phyloP scores from a whole-genome alignment of 2,113 vertebrate genomes.

The Centrocercus urophasianus region DNA sequence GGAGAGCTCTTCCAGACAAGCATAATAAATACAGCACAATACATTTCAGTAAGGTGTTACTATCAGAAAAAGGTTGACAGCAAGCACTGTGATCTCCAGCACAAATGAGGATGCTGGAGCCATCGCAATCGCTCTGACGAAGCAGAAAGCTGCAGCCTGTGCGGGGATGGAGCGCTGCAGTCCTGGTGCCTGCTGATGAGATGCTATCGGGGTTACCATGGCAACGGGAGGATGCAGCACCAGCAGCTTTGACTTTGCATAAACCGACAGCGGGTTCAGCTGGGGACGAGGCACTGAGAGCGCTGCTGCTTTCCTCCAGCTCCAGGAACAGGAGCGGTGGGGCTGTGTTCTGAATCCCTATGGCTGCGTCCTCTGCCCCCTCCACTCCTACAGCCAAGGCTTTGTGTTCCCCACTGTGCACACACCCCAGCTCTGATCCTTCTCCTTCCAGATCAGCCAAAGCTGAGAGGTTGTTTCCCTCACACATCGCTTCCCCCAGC shows the following conservation, averaged over 20 bases:
- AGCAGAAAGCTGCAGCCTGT: slow-evolving; percentile 28
- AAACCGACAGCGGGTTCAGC: slow-evolving; percentile 16
- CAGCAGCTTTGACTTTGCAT: slow-evolving; percentile 41
- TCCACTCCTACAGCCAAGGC: background rate
- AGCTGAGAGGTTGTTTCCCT: background rate
- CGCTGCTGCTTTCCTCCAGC: background rate
- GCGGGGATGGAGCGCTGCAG: slow-evolving; percentile 33
- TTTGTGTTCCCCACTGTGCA: too few species aligned
- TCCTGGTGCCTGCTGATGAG: background rate
- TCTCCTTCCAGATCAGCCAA: background rate
- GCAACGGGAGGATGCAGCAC: slow-evolving; percentile 27
- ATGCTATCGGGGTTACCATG: slow-evolving; percentile 27
- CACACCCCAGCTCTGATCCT: fast-evolving
- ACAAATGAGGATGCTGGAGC: background rate
- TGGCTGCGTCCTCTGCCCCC: fast-evolving
- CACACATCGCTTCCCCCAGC: background rate
- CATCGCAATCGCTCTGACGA: background rate
- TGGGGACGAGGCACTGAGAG: background rate
- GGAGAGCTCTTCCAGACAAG: background rate
- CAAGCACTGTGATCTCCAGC: background rate
- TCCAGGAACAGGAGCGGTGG: background rate
- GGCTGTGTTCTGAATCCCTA: background rate
- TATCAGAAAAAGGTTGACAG: background rate
- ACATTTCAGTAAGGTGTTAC: background rate
- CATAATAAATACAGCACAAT: background rate